Evolutionary conservation across 2,797 vertebrate genomes (phyloP), one percentile per base, ranked within the genome.

Genomic region (Enteromius viviparus): DNA sequence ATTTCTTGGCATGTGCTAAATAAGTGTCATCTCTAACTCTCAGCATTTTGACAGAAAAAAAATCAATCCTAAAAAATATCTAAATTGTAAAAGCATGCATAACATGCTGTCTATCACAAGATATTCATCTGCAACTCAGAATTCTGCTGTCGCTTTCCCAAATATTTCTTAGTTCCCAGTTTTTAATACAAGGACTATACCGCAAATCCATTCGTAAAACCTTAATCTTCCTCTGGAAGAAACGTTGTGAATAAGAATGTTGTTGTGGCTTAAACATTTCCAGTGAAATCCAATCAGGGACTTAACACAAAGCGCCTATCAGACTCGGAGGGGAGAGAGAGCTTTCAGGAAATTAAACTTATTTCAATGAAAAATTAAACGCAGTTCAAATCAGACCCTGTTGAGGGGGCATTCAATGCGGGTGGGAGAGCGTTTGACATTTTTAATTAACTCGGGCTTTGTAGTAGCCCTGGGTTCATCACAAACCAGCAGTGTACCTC

Each of bases 401-500:
- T 51, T 77, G 49, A 62, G 80, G 53, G 75, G 66, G 51, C n/a
- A 76, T 66, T 80, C 72, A 76, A 58, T 85, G 70, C 62, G 71
- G 78, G 72, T 51, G 71, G 85, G 69, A 55, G 64, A 70, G 80
- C 76, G 26, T 84, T 88, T 87, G 82, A 89, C 85, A 86, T 88
- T 87, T 89, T 88, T 88, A 88, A 88, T 89, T 87, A 87, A 87
- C 84, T 83, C 76, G 10, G 84, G 78, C 88, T 89, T 87, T 84
- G 85, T 87, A 80, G 71, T 82, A 86, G 82, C 85, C 79, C 60
- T 7, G 69, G 76, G 81, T 84, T 85, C 65, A 77, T 81, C 65
- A 78, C 80, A 83, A 66, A 70, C 86, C 80, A 84, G 87, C 86
- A 81, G 87, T 87, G 85, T 84, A 83, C 78, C 87, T 83, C 47